Percentiles rank a stretch among this genome's conserved stretches.
Conservation (phyloP, 2,113 vertebrate genomes). For the Xiphophorus maculatus region DNA sequence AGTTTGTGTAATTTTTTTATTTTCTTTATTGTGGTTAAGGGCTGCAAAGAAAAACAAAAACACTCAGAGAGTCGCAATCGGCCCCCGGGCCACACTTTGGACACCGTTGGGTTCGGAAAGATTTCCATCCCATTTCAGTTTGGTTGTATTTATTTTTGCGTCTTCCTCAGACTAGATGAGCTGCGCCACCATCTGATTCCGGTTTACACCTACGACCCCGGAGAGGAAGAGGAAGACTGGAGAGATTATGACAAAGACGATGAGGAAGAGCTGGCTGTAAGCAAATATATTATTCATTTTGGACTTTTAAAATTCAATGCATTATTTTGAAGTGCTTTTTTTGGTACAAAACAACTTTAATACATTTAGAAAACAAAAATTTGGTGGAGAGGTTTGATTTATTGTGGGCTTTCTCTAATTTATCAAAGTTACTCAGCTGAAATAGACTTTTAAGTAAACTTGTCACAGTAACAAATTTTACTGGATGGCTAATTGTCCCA, state of each 20-base stretch:
- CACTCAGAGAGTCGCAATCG: no score
- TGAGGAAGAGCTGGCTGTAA: slow-evolving; percentile 37
- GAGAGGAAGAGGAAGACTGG: slow-evolving; percentile 48
- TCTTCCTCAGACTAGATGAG: slow-evolving; percentile 45
- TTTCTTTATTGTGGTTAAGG: no score
- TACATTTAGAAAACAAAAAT: neutral
- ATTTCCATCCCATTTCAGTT: neutral
- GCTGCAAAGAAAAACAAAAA: no score
- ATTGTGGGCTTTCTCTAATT: no score
- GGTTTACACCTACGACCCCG: slow-evolving; percentile 64
- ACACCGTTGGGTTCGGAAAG: neutral
- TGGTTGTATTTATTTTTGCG: neutral
- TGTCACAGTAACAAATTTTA: no score
- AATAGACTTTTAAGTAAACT: no score
- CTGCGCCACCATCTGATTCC: slow-evolving; percentile 67
- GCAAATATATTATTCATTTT: neutral
- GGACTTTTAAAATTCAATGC: no score
- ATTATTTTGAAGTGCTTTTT: neutral
- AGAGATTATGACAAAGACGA: neutral
- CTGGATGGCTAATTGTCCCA: no score
- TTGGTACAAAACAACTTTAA: neutral
- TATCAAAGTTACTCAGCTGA: no score
- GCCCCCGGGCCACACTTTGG: no score
- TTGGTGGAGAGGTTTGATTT: no score
- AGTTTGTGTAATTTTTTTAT: no score